Base-by-base conservation (phyloP, 2,797 vertebrate genomes). In the Scleropages formosus region DNA sequence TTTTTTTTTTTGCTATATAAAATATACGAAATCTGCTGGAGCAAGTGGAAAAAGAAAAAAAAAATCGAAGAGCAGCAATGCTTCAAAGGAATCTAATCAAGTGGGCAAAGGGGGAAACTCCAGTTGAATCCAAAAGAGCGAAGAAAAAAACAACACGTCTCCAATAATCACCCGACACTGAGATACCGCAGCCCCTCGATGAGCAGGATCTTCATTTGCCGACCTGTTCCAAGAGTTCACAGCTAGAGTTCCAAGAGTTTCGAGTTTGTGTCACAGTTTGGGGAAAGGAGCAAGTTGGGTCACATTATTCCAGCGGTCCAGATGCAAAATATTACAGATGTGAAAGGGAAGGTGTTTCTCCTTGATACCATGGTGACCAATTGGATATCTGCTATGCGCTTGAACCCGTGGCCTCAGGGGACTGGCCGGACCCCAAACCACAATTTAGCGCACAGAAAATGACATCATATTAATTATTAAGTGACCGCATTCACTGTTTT, bases 1-100 rank as follows among this genome's bases (percentile, higher is more conserved):
- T 1, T 31, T 73, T 1, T 31, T 61, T 61, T 27, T 18, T 51
- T 64, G n/a, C 15, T 74, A 79, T 84, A 83, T 84, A 82, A 86
- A 84, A 82, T 69, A 84, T 84, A 81, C 84, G 80, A 77, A 82
- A 84, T 84, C 49, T 81, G 81, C 85, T 75, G 79, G 80, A 85
- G 85, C 76, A 39, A 39, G 75, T 58, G 46, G 79, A 74, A 66
- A 65, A 58, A 75, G 77, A 78, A 84, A 74, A 66, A 65, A 58
- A 75, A 77, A 78, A 84, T 85, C 72, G 77, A 77, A 84, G 84
- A 78, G 75, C n/a, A 80, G 72, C 74, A 78, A 79, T 74, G 75
- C 78, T 84, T 80, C 79, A 84, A 84, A 82, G 76, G 56, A 63
- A 62, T 77, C 80, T 83, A 85, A 85, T 76, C 16, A 49, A 77